phyloP scores from a whole-genome alignment of 2,888 invertebrate genomes.

The Lithophane ornitopus region DNA sequence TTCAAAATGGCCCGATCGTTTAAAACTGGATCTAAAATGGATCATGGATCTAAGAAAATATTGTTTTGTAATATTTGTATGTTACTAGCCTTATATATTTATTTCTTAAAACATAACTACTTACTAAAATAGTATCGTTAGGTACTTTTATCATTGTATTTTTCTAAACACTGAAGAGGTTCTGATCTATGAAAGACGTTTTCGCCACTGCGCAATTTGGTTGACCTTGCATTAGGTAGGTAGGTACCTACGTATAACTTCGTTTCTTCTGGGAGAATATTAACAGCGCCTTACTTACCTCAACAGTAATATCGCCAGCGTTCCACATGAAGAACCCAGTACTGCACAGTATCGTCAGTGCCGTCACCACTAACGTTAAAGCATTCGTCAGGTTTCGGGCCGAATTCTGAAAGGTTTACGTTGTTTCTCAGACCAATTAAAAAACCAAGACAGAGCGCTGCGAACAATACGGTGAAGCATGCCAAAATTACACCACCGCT shows the following conservation, averaged over 20 bases:
- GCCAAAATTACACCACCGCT: too few species aligned
- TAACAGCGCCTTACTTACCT: constrained; percentile 67
- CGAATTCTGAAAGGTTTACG: constrained; percentile 42
- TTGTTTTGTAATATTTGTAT: too few species aligned
- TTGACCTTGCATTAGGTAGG: neutral
- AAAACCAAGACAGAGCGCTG: too few species aligned
- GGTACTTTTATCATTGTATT: neutral
- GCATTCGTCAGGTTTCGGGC: constrained; percentile 35
- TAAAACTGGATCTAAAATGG: neutral
- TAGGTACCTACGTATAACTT: neutral
- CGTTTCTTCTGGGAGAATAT: neutral
- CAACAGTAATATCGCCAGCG: constrained; percentile 78
- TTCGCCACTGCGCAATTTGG: neutral
- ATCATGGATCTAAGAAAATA: neutral
- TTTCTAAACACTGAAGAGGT: neutral
- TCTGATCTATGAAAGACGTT: neutral
- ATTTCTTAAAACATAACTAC: neutral
- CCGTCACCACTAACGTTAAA: constrained; percentile 56
- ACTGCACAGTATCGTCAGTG: constrained; percentile 64
- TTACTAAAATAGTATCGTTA: too few species aligned
- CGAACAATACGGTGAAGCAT: too few species aligned
- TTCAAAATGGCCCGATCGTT: neutral
- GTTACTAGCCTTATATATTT: neutral
- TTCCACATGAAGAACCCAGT: constrained; percentile 79
- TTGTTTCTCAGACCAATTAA: too few species aligned